Evolutionary conservation across 2,888 invertebrate genomes (phyloP).

Genomic region (Horisme vitalbata): DNA sequence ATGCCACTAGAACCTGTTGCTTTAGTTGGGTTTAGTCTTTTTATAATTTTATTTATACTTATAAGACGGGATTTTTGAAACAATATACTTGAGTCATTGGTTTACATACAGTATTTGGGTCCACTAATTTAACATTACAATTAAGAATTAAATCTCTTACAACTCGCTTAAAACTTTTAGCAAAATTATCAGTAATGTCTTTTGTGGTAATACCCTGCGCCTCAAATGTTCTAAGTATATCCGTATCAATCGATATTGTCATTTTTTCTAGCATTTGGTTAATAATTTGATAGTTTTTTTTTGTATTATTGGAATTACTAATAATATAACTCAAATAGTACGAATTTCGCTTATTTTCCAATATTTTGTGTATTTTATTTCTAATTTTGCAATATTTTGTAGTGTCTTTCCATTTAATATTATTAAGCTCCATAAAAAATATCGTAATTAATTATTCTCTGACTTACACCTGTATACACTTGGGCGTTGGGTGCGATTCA

Average conservation of each 20-base stretch:
- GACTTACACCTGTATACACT: constrained; percentile 5
- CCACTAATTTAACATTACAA: background rate
- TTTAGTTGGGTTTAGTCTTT: constrained; percentile 19
- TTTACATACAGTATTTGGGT: background rate
- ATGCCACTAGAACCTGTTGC: no score
- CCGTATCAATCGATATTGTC: constrained; percentile 4
- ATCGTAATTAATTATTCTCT: background rate
- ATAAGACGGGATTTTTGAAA: constrained; percentile 3
- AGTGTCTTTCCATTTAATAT: constrained; percentile 6
- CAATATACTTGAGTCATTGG: background rate
- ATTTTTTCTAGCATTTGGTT: constrained; percentile 8
- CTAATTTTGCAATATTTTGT: constrained; percentile 6
- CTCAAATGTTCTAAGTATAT: constrained; percentile 9
- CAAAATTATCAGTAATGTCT: constrained; percentile 4
- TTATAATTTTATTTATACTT: constrained; percentile 18
- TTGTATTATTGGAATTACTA: background rate
- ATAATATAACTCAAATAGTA: background rate
- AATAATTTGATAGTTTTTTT: constrained; percentile 2
- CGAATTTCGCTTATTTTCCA: constrained; percentile 2
- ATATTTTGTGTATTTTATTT: constrained; percentile 6
- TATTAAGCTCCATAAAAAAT: constrained; percentile 1
- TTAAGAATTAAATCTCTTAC: constrained; percentile 8
- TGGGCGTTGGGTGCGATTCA: background rate
- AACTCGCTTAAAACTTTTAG: background rate
- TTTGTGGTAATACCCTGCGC: constrained; percentile 3